Base-by-base conservation (phyloP, 2,113 vertebrate species). In the Salvelinus namaycush region DNA sequence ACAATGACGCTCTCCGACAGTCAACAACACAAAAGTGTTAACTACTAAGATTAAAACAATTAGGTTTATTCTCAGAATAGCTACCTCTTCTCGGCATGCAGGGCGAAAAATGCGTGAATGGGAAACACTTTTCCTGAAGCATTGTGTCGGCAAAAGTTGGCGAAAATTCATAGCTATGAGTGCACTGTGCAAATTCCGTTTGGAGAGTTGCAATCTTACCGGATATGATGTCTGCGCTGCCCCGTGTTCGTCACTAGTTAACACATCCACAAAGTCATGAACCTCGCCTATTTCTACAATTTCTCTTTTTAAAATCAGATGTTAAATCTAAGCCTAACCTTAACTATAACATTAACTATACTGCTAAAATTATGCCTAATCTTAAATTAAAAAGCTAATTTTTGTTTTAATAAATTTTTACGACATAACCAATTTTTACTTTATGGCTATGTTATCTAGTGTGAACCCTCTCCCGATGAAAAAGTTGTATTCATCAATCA, bases 41-140 rank as follows among this genome's bases (percentile, higher is more conserved):
- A 70, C 3, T 39, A 70, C n/a, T 44, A 49, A 70, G 1, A 83
- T 6, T 66, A 83, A 8, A 1, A 67, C 75, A 44, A 44, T 44
- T 11, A 44, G 0, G 39, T 44, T 44, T 11, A 44, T 44, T 44
- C 11, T 11, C 0, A 51, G 6, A 65, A 22, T 49, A 76, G 70
- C 59, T 91, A 92, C 91, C 90, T 91, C 51, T 3, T 60, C 34
- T 79, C 44, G 64, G 71, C 62, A 76, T 62, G 82, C 76, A 18
- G 18, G 39, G 8, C 39, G 39, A 9, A 44, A 44, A 44, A 44
- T 83, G 4, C 34, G 73, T 3, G 84, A 65, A 1, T 34, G 67
- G n/a, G 31, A 48, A 26, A 44, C 3, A 78, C 79, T 76, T 5
- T 54, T 75, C 49, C 80, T 59, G 51, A 77, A 3, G 11, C 83